These are phyloP conservation scores for Xylocopa sonorina DNA, from an alignment of 1,140 invertebrate species.

Conservation along the genomic window DNA sequence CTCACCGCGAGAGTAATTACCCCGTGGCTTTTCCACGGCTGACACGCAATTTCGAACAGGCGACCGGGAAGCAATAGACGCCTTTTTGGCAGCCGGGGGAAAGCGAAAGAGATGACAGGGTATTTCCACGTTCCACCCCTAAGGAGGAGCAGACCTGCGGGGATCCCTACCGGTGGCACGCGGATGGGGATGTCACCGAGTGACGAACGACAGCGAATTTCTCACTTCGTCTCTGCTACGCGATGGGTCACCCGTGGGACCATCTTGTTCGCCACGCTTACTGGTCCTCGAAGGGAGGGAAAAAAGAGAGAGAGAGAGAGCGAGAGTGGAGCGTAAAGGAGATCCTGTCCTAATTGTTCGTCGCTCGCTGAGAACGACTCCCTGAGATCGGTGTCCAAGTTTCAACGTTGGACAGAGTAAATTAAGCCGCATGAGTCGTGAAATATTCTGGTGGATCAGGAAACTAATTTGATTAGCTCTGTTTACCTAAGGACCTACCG, in stretches of 20 bases:
- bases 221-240: slow-evolving; percentile 54
- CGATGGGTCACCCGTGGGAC: slow-evolving; percentile 71
- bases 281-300: slow-evolving; percentile 20
- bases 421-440: background rate
- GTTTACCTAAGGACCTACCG: background rate
- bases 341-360: slow-evolving; percentile 49
- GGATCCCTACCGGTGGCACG: slow-evolving; percentile 53
- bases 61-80: slow-evolving; percentile 21
- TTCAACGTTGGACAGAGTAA: background rate
- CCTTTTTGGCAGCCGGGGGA: slow-evolving; percentile 41
- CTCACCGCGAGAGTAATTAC: slow-evolving; percentile 45
- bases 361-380: no score
- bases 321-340: background rate
- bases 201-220: slow-evolving; percentile 74
- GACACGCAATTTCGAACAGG: slow-evolving; percentile 59
- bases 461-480: slow-evolving; percentile 2
- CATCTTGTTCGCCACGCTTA: slow-evolving; percentile 64
- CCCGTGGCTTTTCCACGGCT: slow-evolving; percentile 38
- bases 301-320: background rate
- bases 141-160: background rate
- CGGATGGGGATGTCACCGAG: slow-evolving; percentile 68
- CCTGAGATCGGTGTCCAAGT: no score
- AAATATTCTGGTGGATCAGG: background rate
- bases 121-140: slow-evolving; percentile 68
- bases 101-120: slow-evolving; percentile 69